phyloP scores from a whole-genome alignment of 64 coral and sea anemone species.

The Pocillopora verrucosa region DNA sequence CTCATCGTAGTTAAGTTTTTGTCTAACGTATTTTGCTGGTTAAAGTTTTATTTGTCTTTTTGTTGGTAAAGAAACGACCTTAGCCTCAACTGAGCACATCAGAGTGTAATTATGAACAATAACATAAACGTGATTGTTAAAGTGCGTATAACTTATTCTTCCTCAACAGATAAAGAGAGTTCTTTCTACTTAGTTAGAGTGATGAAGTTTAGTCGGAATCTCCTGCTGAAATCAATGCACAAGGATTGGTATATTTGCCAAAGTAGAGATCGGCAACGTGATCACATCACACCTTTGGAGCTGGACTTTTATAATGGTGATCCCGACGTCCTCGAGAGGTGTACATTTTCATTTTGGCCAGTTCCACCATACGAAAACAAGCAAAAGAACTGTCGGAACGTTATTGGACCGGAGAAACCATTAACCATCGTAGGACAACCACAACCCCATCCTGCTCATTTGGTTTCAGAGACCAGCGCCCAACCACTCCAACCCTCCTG shows the following conservation, averaged over 20 bases:
- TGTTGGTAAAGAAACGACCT: no score
- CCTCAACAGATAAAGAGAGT: conserved; percentile 12
- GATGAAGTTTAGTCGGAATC: conserved; percentile 36
- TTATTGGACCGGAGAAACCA: conserved; percentile 11
- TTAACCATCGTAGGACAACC: neutral
- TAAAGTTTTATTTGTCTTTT: no score
- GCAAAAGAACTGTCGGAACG: conserved; percentile 39
- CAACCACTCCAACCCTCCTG: neutral
- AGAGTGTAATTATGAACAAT: no score
- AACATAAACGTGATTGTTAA: no score
- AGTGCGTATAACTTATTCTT: neutral
- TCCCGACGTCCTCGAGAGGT: conserved; percentile 36
- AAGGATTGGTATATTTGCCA: conserved; percentile 68
- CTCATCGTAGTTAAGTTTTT: no score
- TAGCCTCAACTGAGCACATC: neutral
- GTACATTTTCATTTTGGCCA: conserved; percentile 58
- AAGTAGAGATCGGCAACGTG: neutral
- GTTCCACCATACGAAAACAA: conserved; percentile 30
- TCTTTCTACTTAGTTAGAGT: conserved; percentile 1
- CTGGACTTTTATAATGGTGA: conserved; percentile 30
- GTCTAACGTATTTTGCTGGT: no score
- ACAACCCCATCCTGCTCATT: neutral
- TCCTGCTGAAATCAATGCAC: conserved; percentile 43
- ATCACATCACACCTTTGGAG: neutral
- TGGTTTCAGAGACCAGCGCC: neutral